phyloP scores from a whole-genome alignment of 1,140 invertebrate species.

The Musca vetustissima region DNA sequence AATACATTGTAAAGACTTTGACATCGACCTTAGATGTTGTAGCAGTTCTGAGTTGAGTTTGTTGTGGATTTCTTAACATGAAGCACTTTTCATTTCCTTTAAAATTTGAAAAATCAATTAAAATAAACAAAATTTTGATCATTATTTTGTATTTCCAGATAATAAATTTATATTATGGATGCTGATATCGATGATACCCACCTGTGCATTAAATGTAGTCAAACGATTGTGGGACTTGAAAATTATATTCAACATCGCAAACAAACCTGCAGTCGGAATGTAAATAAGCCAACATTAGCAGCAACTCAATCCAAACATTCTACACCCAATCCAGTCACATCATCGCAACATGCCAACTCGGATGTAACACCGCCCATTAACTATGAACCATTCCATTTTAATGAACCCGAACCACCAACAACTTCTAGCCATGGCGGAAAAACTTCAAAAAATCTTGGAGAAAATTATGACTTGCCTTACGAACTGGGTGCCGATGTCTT shows the following conservation, averaged over 20 bases:
- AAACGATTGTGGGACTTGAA: slow-evolving; percentile 75
- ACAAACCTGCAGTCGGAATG: slow-evolving; percentile 59
- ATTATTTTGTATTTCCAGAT: background rate
- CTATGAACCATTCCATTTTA: slow-evolving; percentile 48
- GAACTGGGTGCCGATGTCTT: slow-evolving; percentile 77
- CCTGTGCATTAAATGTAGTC: slow-evolving; percentile 81
- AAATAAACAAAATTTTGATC: too few relatives aligned
- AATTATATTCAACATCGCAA: slow-evolving; percentile 83
- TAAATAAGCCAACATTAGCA: too few relatives aligned
- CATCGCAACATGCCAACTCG: slow-evolving; percentile 32
- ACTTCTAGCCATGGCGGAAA: slow-evolving; percentile 44
- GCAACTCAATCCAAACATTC: slow-evolving; percentile 27
- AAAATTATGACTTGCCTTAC: slow-evolving; percentile 54
- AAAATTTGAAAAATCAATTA: too few relatives aligned
- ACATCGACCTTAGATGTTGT: too few relatives aligned
- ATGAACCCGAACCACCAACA: slow-evolving; percentile 54
- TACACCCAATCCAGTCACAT: slow-evolving; percentile 41
- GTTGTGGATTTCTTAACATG: too few relatives aligned
- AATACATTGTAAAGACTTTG: too few relatives aligned
- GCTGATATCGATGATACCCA: slow-evolving; percentile 75
- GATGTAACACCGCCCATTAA: slow-evolving; percentile 4
- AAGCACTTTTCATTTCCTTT: too few relatives aligned
- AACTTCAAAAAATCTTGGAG: slow-evolving; percentile 41
- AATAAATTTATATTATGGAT: slow-evolving; percentile 48
- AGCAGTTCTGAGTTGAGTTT: too few relatives aligned